Percentiles rank a stretch among this genome's conserved stretches.
phyloP scores from a whole-genome alignment of 2,113 vertebrate genomes.

The Turdus rufiventris region DNA sequence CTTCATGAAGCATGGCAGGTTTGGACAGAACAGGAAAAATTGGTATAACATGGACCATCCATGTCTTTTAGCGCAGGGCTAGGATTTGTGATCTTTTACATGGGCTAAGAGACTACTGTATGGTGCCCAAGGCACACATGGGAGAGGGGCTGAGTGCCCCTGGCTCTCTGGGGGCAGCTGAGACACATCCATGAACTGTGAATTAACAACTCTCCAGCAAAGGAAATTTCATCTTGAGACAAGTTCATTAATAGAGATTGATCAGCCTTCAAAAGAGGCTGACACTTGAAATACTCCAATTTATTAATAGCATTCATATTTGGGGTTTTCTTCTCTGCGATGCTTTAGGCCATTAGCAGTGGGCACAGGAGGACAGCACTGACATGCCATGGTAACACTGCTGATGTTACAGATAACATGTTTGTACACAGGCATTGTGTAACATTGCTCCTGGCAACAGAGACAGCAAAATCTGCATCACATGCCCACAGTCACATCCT shows the following conservation, averaged over 20 bases:
- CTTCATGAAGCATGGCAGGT: neutral
- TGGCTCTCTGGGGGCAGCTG: neutral
- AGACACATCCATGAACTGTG: neutral
- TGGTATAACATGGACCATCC: neutral
- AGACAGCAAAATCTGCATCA: neutral
- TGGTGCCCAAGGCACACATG: rapidly evolving
- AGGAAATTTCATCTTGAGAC: neutral
- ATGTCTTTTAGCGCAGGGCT: neutral
- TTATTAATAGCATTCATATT: neutral
- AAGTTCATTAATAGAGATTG: neutral
- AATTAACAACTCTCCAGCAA: neutral
- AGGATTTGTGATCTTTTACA: neutral
- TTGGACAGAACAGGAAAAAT: neutral
- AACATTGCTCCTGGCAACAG: neutral
- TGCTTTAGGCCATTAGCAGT: neutral
- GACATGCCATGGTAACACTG: neutral
- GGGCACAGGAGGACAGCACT: neutral
- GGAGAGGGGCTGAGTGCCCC: neutral
- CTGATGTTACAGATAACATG: neutral
- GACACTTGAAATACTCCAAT: neutral
- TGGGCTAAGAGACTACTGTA: neutral
- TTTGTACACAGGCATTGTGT: neutral
- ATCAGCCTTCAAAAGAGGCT: neutral
- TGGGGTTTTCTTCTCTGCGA: neutral
- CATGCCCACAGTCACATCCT: constrained; percentile 13